Percentiles rank a stretch among this genome's conserved stretches.
Conservation (phyloP, 1,140 invertebrate species). For the Sarcophaga bullata region DNA sequence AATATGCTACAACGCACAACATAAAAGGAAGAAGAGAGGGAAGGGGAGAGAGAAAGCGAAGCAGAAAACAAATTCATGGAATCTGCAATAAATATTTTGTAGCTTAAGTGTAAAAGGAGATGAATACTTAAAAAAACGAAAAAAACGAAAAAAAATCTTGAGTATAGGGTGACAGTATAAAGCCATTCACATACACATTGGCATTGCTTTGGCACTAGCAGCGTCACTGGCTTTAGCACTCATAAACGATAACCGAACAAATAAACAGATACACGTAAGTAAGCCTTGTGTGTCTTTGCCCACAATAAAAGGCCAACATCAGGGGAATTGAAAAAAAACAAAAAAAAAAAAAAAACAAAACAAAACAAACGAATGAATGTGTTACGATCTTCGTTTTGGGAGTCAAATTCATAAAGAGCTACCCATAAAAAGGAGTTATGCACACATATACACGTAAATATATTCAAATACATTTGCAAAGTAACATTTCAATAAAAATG, state of each 20-base stretch:
- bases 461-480: background rate
- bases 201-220: no score
- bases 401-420: conserved; percentile 2
- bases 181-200: background rate
- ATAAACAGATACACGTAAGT: no score
- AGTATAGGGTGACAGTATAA: background rate
- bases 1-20: conserved; percentile 30
- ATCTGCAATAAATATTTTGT: conserved; percentile 16
- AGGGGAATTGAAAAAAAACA: conserved; percentile 1
- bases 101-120: conserved; percentile 4
- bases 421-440: background rate
- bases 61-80: conserved; percentile 1
- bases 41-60: background rate
- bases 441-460: background rate
- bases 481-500: conserved; percentile 31
- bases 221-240: no score
- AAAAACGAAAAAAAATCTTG: no score
- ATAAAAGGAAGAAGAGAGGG: background rate
- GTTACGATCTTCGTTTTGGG: conserved; percentile 5
- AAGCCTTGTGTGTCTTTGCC: no score
- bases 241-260: no score
- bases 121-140: background rate
- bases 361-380: background rate
- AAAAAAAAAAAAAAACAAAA: no score
- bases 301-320: conserved; percentile 31